A percentile compares a stretch with the other conserved stretches of the same genome.
Conservation (phyloP, 2,113 vertebrate genomes). For the Hydrochoerus hydrochaeris region DNA sequence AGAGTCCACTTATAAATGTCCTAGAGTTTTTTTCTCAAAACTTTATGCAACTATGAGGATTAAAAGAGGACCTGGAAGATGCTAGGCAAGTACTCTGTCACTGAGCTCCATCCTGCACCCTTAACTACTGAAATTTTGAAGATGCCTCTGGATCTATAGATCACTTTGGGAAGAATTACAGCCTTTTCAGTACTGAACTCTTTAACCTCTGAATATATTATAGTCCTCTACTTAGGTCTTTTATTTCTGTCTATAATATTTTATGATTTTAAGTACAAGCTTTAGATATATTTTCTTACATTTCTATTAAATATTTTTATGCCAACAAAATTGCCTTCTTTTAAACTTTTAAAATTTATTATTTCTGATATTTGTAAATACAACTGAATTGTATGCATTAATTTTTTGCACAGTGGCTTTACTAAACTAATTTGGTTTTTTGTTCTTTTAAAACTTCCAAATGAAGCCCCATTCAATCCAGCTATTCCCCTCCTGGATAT, state of each 20-base stretch:
- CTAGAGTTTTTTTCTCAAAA: neutral
- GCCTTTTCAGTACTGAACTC: neutral
- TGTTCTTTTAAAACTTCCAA: slow-evolving; percentile 20
- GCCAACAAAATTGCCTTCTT: neutral
- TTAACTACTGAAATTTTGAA: neutral
- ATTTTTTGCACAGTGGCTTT: neutral
- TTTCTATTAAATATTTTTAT: slow-evolving; percentile 18
- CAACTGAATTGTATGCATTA: neutral
- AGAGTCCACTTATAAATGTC: neutral
- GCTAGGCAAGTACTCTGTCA: neutral
- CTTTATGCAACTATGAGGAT: too few relatives aligned
- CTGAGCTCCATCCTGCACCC: too few relatives aligned
- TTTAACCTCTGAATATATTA: neutral
- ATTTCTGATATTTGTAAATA: neutral
- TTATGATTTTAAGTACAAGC: neutral
- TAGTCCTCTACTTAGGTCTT: neutral
- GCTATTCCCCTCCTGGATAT: too few relatives aligned
- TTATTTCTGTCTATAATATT: slow-evolving; percentile 31
- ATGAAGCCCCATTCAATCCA: too few relatives aligned
- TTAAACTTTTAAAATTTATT: neutral
- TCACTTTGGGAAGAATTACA: neutral
- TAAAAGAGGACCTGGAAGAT: neutral
- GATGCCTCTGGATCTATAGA: neutral
- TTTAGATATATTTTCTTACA: neutral
- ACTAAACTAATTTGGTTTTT: slow-evolving; percentile 10